Evolutionary conservation across 2,113 vertebrate species (phyloP).

Genomic region (Mobula birostris): DNA sequence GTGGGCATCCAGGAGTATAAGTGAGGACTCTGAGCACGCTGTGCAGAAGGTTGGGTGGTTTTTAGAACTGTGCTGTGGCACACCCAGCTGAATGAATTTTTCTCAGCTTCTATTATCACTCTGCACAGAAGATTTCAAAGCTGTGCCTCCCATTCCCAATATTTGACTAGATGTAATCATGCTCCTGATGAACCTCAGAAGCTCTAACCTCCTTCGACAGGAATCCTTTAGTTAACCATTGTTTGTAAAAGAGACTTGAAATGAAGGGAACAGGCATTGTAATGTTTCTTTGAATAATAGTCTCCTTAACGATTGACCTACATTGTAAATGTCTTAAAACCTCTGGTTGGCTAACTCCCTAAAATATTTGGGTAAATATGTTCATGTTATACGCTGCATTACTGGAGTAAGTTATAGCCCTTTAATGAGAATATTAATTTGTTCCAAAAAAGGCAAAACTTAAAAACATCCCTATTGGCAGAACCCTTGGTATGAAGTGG

Average conservation of each 20-base stretch:
- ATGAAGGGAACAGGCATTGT: neutral
- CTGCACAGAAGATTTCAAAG: neutral
- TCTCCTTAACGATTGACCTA: neutral
- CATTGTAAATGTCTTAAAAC: too few species aligned
- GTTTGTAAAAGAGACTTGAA: conserved; percentile 15
- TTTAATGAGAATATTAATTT: neutral
- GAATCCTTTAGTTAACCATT: neutral
- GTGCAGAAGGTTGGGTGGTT: neutral
- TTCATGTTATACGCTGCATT: too few species aligned
- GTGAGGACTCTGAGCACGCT: neutral
- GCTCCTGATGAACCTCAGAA: neutral
- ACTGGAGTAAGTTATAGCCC: neutral
- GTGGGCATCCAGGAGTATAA: neutral
- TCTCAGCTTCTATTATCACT: neutral
- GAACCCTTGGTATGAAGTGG: neutral
- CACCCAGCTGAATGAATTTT: neutral
- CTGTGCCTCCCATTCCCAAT: too few species aligned
- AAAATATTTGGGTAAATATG: too few species aligned
- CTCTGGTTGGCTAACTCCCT: neutral
- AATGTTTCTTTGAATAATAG: neutral
- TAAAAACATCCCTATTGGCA: conserved; percentile 10
- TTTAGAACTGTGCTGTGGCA: neutral
- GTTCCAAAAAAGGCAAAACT: neutral
- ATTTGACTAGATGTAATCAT: too few species aligned
- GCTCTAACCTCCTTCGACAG: neutral